Evolutionary conservation across 2,888 invertebrate species (phyloP).

Genomic region (Meiosimyza platycephala): DNA sequence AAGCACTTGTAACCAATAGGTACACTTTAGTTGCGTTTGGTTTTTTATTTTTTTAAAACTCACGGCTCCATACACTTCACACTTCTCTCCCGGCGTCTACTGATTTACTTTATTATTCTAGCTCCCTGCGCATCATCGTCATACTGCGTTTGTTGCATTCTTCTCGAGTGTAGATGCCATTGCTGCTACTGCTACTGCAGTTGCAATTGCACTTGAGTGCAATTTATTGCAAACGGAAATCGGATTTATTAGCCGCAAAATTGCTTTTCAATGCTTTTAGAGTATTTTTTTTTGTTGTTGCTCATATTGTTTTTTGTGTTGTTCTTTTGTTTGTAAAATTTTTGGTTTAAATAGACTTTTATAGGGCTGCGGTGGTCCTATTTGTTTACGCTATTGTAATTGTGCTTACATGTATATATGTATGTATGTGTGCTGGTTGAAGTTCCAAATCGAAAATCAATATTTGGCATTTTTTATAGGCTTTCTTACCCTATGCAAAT

Average conservation of each 20-base stretch:
- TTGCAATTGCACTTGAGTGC: conserved; percentile 33
- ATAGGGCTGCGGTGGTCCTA: too few species aligned
- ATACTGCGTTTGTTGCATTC: too few species aligned
- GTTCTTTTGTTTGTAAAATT: background rate
- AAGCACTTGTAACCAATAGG: too few species aligned
- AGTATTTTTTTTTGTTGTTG: conserved; percentile 34
- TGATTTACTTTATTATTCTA: too few species aligned
- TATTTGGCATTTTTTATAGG: background rate
- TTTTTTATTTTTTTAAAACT: too few species aligned
- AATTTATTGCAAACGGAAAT: conserved; percentile 64
- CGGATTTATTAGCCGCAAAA: conserved; percentile 66
- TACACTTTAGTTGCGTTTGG: too few species aligned
- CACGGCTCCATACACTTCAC: too few species aligned
- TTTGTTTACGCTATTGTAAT: too few species aligned
- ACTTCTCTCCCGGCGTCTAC: too few species aligned
- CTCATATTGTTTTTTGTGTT: background rate
- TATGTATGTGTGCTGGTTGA: background rate
- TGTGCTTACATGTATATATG: too few species aligned
- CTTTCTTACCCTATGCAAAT: too few species aligned
- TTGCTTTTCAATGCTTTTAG: conserved; percentile 59
- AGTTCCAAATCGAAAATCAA: conserved; percentile 26
- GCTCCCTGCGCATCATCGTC: too few species aligned
- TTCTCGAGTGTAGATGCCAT: background rate
- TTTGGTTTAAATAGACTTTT: background rate
- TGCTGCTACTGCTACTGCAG: background rate